Base-by-base conservation (phyloP, 2,113 vertebrate species). In the Prochilodus magdalenae region DNA sequence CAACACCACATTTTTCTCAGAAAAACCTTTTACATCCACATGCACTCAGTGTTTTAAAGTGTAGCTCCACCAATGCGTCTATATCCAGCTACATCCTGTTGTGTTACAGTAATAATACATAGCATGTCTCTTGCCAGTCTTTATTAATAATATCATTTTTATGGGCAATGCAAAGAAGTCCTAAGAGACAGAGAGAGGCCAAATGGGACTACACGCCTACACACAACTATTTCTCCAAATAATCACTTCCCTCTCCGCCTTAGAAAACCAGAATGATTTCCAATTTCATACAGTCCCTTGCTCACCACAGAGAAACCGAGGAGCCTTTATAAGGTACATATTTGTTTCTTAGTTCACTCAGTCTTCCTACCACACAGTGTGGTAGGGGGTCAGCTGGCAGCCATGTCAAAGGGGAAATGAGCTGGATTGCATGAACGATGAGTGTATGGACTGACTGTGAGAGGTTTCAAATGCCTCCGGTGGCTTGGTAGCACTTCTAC, bases 351-450 rank as follows among this genome's bases (percentile, higher is more conserved):
- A 63, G 65, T 60, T 62, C 47, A 71, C 29, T 51, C 8, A 44
- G 40, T 55, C 40, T 72, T 72, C 44, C 29, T 63, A 30, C 0
- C 4, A 18, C 13, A 4, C 49, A 26, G 30, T 13, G 53, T 11
- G 2, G 13, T 29, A 59, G 62, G 33, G 26, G 22, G 30, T 40
- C 33, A 73, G 79, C 47, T 63, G 14, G 73, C 33, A 60, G 22
- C 29, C 3, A 51, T 59, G 57, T 85, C 69, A 47, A 26, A 29
- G 26, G 16, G 60, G 30, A 73, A 85, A 66, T 65, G 26, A 24
- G 27, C 27, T 18, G 7, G 62, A 78, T 59, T 65, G 74, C 53
- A 47, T 85, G 74, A 85, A 53, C 24, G 49, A 85, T 82, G 83
- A 79, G 4, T 26, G 27, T 15, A 44, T 22, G 33, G 33, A 85